These are phyloP conservation scores for Thera britannica DNA, from an alignment of 2,888 invertebrate genomes.

Conservation along the genomic window DNA sequence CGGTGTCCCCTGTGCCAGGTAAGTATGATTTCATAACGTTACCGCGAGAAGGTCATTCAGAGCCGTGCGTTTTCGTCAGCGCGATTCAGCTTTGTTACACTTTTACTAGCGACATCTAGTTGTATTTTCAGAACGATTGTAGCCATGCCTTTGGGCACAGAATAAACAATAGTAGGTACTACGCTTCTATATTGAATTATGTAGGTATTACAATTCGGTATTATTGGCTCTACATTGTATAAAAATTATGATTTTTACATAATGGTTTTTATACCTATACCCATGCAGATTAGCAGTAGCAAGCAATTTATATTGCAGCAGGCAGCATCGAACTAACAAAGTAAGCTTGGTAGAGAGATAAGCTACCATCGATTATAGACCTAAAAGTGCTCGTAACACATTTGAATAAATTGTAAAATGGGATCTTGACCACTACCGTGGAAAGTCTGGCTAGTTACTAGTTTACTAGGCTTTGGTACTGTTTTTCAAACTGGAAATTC, in stretches of 20 bases:
- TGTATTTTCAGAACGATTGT: not conserved
- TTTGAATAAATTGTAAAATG: too few species aligned
- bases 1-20: conserved; percentile 15
- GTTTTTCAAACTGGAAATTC: conserved; percentile 13
- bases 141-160: not conserved
- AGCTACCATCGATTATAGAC: too few species aligned
- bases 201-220: too few species aligned
- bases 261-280: too few species aligned
- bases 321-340: too few species aligned
- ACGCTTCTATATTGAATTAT: not conserved
- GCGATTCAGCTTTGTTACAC: conserved; percentile 5
- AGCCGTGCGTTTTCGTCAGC: conserved; percentile 13
- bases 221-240: too few species aligned
- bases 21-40: not conserved
- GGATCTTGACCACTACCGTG: conserved; percentile 1
- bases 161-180: too few species aligned
- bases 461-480: conserved; percentile 1
- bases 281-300: too few species aligned
- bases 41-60: not conserved
- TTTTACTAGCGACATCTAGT: conserved; percentile 16
- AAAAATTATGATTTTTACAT: too few species aligned
- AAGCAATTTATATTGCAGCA: too few species aligned
- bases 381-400: too few species aligned
- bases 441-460: conserved; percentile 2
- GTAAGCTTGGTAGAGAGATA: too few species aligned